phyloP scores from a whole-genome alignment of 1,140 invertebrate genomes.

The Sitophilus oryzae region DNA sequence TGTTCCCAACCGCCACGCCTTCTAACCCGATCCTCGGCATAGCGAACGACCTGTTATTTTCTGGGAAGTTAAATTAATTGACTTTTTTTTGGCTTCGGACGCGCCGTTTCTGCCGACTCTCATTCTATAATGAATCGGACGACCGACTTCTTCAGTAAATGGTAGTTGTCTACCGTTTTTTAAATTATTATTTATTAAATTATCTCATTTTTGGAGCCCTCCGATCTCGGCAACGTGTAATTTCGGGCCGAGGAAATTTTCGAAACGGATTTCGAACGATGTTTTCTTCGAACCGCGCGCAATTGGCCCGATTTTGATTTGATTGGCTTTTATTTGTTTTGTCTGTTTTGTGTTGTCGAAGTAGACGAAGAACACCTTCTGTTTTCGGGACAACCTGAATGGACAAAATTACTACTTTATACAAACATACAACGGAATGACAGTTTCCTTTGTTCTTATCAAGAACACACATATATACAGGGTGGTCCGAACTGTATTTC shows the following conservation, averaged over 20 bases:
- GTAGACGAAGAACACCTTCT: too few species aligned
- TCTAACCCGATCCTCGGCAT: constrained; percentile 29
- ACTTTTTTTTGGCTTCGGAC: constrained; percentile 35
- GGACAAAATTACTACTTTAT: too few species aligned
- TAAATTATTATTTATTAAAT: constrained; percentile 36
- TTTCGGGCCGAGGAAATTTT: constrained; percentile 14
- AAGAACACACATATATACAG: too few species aligned
- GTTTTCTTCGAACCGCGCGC: constrained; percentile 14
- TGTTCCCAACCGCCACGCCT: too few species aligned
- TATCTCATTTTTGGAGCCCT: constrained; percentile 22
- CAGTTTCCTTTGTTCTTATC: too few species aligned
- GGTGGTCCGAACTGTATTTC: too few species aligned
- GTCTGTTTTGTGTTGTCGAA: too few species aligned
- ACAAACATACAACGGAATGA: too few species aligned
- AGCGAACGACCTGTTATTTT: constrained; percentile 37
- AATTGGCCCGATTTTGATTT: constrained; percentile 18
- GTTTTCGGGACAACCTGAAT: too few species aligned
- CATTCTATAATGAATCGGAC: constrained; percentile 35
- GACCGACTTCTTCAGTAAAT: constrained; percentile 39
- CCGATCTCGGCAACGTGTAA: constrained; percentile 14
- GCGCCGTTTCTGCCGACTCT: constrained; percentile 35
- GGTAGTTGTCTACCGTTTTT: constrained; percentile 37
- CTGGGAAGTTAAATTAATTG: constrained; percentile 39
- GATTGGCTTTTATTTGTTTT: too few species aligned
- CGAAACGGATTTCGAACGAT: constrained; percentile 10